A percentile compares a stretch with the other conserved stretches of the same genome.
Evolutionary conservation across 2,113 vertebrate species (phyloP).

Genomic region (Bubalus kerabau): DNA sequence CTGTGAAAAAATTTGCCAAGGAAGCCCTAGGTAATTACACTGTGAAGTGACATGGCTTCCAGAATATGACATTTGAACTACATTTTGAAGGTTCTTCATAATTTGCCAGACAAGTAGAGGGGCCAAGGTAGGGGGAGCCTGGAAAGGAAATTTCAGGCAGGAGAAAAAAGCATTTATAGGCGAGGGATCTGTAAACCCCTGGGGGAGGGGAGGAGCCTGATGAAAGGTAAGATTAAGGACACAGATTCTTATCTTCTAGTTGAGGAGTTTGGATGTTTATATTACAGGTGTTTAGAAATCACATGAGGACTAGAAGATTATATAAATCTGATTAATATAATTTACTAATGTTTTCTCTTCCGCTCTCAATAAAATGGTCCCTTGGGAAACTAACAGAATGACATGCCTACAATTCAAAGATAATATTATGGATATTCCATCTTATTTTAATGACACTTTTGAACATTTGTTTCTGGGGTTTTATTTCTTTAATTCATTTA

Average conservation of each 20-base stretch:
- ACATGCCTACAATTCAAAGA: neutral
- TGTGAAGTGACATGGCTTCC: neutral
- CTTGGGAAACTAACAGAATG: neutral
- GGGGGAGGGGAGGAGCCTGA: neutral
- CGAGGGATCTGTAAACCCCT: neutral
- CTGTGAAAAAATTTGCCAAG: neutral
- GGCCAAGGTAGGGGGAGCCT: rapidly evolving
- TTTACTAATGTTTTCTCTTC: neutral
- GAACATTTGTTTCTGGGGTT: neutral
- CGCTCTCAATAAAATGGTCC: neutral
- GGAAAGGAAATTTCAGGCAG: neutral
- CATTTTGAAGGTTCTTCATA: neutral
- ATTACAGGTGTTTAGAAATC: neutral
- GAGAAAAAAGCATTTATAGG: neutral
- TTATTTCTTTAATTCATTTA: neutral
- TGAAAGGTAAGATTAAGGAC: neutral
- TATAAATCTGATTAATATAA: neutral
- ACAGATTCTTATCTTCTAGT: neutral
- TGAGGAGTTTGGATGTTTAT: neutral
- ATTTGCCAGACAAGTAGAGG: neutral
- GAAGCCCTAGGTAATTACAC: neutral
- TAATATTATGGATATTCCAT: neutral
- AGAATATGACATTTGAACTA: neutral
- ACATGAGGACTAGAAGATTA: neutral
- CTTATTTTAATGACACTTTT: neutral